Percentiles rank a stretch among this genome's conserved stretches.
Evolutionary conservation across 2,113 vertebrate genomes (phyloP).

Genomic region (Axis porcinus): DNA sequence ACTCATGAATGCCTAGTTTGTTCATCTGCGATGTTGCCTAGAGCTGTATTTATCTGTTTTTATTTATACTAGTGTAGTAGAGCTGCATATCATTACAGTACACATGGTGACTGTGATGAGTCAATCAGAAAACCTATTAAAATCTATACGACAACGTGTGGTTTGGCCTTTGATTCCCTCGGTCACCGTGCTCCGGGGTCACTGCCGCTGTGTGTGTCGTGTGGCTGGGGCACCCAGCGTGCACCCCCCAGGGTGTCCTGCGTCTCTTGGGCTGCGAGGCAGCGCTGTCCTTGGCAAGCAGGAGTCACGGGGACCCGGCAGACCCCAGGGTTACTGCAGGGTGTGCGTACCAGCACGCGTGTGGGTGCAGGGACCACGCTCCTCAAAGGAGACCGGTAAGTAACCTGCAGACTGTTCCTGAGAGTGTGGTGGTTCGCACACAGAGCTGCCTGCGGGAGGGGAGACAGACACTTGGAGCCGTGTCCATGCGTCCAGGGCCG

Average conservation of each 20-base stretch:
- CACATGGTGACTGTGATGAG: conserved; percentile 88
- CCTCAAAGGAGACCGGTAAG: not conserved
- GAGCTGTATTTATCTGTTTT: conserved; percentile 90
- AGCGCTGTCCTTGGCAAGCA: not conserved
- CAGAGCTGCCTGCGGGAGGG: not conserved
- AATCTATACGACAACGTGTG: conserved; percentile 78
- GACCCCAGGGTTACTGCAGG: not conserved
- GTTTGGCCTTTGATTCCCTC: conserved; percentile 71
- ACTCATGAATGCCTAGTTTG: conserved; percentile 84
- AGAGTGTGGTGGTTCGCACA: not conserved
- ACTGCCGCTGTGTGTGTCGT: not conserved
- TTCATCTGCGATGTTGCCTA: conserved; percentile 89
- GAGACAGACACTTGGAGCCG: not conserved
- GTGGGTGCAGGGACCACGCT: not conserved
- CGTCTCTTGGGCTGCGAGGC: not conserved
- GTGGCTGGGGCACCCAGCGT: not conserved
- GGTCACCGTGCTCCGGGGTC: not conserved
- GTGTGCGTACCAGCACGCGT: rapidly evolving
- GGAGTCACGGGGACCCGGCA: not conserved
- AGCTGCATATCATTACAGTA: conserved; percentile 91
- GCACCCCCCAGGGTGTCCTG: not conserved
- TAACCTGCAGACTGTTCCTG: not conserved
- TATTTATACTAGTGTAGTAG: conserved; percentile 94
- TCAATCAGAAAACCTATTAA: conserved; percentile 90
- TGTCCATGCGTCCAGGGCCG: not conserved